phyloP scores from a whole-genome alignment of 2,797 vertebrate genomes.

The Hybognathus amarus region DNA sequence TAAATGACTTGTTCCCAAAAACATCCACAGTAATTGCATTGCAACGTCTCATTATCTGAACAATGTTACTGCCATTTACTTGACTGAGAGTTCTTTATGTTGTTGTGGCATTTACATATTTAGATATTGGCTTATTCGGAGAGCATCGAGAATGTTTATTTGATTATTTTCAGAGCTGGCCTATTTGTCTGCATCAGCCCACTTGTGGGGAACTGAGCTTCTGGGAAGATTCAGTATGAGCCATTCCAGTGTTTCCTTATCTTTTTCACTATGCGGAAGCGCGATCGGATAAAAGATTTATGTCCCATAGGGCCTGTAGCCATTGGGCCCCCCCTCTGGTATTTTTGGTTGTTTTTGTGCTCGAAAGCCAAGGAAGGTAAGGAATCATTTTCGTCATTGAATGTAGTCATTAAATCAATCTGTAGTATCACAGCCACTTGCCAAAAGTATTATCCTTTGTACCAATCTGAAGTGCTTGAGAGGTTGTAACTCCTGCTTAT shows the following conservation, averaged over 20 bases:
- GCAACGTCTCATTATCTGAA: slow-evolving; percentile 13
- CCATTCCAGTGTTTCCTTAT: slow-evolving; percentile 40
- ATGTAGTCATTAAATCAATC: slow-evolving; percentile 52
- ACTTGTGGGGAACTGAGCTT: slow-evolving; percentile 17
- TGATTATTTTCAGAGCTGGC: slow-evolving; percentile 29
- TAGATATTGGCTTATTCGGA: background rate
- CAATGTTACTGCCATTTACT: slow-evolving; percentile 6
- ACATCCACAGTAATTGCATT: background rate
- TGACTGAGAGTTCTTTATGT: background rate
- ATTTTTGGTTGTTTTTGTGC: slow-evolving; percentile 34
- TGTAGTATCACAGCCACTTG: slow-evolving; percentile 54
- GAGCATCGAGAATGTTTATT: slow-evolving; percentile 27
- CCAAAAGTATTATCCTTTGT: slow-evolving; percentile 27
- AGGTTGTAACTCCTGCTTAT: slow-evolving; percentile 28
- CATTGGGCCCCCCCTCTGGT: background rate
- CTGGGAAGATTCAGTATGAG: slow-evolving; percentile 32
- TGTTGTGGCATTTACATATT: slow-evolving; percentile 37
- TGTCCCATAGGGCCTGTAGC: slow-evolving; percentile 24
- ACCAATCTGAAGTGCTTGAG: slow-evolving; percentile 37
- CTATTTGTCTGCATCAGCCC: slow-evolving; percentile 38
- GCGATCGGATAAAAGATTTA: slow-evolving; percentile 47
- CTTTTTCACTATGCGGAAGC: background rate
- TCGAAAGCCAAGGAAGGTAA: slow-evolving; percentile 28
- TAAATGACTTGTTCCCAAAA: background rate
- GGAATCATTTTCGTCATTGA: slow-evolving; percentile 41